Conservation (phyloP, 2,113 vertebrate genomes). For the Poeciliopsis prolifica region DNA sequence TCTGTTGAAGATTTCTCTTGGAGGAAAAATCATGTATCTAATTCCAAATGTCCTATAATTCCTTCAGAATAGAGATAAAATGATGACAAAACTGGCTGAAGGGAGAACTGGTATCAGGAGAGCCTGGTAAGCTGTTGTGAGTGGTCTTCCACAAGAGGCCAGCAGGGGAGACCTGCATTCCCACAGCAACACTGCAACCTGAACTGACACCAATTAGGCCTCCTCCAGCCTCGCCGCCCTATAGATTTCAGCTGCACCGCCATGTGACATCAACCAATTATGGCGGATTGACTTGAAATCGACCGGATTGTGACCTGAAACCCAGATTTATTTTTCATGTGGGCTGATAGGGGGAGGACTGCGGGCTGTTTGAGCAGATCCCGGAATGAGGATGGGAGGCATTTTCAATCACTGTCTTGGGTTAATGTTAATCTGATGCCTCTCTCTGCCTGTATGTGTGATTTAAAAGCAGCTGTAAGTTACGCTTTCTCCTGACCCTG, state of each 20-base stretch:
- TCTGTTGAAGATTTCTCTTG: background rate
- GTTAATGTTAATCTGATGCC: constrained; percentile 70
- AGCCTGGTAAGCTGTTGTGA: constrained; percentile 53
- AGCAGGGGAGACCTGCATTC: constrained; percentile 57
- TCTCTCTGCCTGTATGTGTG: constrained; percentile 62
- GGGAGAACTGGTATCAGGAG: constrained; percentile 19
- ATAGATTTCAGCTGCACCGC: constrained; percentile 69
- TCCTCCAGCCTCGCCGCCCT: constrained; percentile 63
- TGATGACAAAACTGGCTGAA: background rate
- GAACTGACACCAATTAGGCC: constrained; percentile 82
- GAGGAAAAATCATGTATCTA: constrained; percentile 1
- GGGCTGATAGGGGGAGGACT: constrained; percentile 59
- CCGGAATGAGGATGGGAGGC: constrained; percentile 52
- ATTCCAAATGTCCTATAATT: constrained; percentile 4
- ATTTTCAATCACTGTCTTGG: constrained; percentile 76
- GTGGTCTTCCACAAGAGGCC: constrained; percentile 34
- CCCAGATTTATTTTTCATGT: constrained; percentile 80
- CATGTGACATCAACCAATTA: constrained; percentile 79
- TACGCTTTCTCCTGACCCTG: constrained; percentile 70
- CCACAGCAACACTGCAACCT: constrained; percentile 64
- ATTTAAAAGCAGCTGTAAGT: constrained; percentile 75
- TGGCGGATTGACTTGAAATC: constrained; percentile 74
- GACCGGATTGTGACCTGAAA: constrained; percentile 81
- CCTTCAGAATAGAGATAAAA: background rate
- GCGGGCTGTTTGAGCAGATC: constrained; percentile 61